A percentile compares a stretch with the other conserved stretches of the same genome.
Conservation (phyloP, 2,888 invertebrate genomes). For the Lamellibrachia columna region DNA sequence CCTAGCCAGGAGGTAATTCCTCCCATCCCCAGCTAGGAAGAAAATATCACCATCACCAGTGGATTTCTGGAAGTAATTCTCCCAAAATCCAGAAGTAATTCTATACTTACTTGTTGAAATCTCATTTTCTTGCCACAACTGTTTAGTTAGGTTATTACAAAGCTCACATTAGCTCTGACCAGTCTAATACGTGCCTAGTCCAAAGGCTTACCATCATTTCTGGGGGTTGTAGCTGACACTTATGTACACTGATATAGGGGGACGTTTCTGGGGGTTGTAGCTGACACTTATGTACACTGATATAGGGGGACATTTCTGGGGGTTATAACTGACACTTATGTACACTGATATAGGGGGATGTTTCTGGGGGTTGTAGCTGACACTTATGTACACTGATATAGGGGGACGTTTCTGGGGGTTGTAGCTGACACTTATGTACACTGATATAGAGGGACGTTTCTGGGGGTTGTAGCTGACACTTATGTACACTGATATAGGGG, state of each 20-base stretch:
- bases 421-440: too few relatives aligned
- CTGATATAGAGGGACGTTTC: too few relatives aligned
- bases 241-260: too few relatives aligned
- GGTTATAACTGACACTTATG: too few relatives aligned
- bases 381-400: neutral
- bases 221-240: too few relatives aligned
- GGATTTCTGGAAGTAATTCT: neutral
- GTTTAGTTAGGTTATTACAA: neutral
- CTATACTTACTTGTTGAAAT: neutral
- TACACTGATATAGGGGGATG: too few relatives aligned
- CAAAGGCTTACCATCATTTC: too few relatives aligned
- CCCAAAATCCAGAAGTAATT: neutral
- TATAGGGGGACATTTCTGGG: neutral
- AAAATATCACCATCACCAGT: too few relatives aligned
- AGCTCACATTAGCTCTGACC: too few relatives aligned
- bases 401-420: too few relatives aligned
- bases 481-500: neutral
- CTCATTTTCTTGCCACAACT: neutral
- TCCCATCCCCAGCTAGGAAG: neutral
- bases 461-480: neutral
- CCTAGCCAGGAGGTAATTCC: neutral
- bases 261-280: neutral
- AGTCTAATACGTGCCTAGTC: too few relatives aligned
- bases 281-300: neutral
- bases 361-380: neutral